Base-by-base conservation (phyloP, 2,797 vertebrate genomes). In the Cynodonichthys magdalenae region DNA sequence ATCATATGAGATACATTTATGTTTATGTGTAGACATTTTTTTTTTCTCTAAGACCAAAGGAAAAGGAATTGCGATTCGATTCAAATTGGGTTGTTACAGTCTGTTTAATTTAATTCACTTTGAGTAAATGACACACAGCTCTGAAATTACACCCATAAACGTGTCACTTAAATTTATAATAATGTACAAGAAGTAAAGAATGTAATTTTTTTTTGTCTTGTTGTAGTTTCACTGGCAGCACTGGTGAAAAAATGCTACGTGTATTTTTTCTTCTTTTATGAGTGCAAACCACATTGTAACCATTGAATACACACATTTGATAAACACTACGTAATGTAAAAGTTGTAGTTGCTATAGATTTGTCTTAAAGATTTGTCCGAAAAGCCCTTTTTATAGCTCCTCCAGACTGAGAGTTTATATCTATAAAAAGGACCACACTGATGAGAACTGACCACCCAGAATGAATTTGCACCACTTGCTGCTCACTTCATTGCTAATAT, bases 1-100 rank as follows among this genome's bases (percentile, higher is more conserved):
- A 86, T 81, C 75, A 73, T 61, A 59, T 49, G 49, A 63, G 47
- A 63, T 68, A 62, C 11, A 31, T 53, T 41, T 58, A 62, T 73
- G 53, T 73, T 57, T 55, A 53, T 41, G 18, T 53, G 24, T 24
- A 53, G 5, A 18, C n/a, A 60, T 42, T 56, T 64, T 53, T 64
- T 53, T 54, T 51, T 28, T 11, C 36, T 46, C 50, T 28, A 36
- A 51, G 45, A 66, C 18, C 12, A 49, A 1, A 53, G 27, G 27
- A 62, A 50, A 52, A 18, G 58, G 28, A 54, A 19, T 14, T 17
- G 11, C n/a, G 11, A 9, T 4, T 27, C 1, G 6, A 28, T 53
- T 67, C 5, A 20, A 45, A 56, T 49, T 1, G 5, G 4, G 6
- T 0, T n/a, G 39, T 15, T 5, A 19, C 4, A 51, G 28, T 55